Conservation (phyloP, 2,888 invertebrate genomes). For the Pomacea canaliculata region DNA sequence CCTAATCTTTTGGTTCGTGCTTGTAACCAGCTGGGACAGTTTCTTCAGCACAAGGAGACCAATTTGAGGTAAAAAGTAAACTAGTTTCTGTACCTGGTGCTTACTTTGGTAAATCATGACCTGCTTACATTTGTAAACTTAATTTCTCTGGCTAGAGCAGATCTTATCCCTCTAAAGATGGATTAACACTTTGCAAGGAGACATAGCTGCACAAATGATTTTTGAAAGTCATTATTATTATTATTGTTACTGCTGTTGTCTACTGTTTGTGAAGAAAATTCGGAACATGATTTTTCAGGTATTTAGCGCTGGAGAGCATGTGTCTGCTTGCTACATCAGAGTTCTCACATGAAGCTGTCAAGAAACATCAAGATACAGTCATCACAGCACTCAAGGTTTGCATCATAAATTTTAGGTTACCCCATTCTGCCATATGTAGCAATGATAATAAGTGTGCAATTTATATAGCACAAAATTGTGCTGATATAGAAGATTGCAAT, state of each 20-base stretch:
- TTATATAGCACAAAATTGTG: too few species aligned
- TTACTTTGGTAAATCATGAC: too few species aligned
- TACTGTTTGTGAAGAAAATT: too few species aligned
- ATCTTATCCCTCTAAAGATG: too few species aligned
- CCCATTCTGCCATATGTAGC: neutral
- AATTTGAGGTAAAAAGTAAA: conserved; percentile 80
- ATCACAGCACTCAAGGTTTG: conserved; percentile 93
- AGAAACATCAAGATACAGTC: conserved; percentile 99
- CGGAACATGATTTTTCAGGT: conserved; percentile 70
- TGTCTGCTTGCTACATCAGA: conserved; percentile 98
- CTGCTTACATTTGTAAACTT: neutral
- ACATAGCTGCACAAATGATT: too few species aligned
- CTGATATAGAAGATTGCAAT: too few species aligned
- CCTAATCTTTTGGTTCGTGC: conserved; percentile 96
- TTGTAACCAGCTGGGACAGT: conserved; percentile 98
- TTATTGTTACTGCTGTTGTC: too few species aligned
- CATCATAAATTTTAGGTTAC: neutral
- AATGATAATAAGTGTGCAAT: too few species aligned
- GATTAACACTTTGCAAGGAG: too few species aligned
- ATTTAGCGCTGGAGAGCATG: conserved; percentile 98
- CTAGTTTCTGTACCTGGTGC: neutral
- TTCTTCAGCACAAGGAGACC: conserved; percentile 92
- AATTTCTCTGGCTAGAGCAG: neutral
- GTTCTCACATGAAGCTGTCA: conserved; percentile 99
- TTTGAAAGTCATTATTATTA: too few species aligned